Conservation (phyloP, 2,797 vertebrate species). For the Scolopax rusticola region DNA sequence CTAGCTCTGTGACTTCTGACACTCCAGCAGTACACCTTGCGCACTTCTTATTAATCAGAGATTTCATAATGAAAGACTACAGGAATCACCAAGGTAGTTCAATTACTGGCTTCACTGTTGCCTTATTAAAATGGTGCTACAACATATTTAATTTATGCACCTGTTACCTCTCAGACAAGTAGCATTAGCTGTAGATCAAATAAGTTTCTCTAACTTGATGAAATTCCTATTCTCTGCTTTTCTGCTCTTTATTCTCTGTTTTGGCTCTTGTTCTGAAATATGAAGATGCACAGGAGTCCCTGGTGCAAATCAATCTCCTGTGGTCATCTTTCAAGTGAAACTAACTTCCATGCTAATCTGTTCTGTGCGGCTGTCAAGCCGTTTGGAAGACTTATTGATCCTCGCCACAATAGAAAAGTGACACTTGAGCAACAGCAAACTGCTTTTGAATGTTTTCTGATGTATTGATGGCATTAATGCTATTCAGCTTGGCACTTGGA, state of each 20-base stretch:
- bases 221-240: not conserved
- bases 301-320: constrained; percentile 29
- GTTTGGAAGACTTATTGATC: constrained; percentile 9
- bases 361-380: not conserved
- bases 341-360: constrained; percentile 22
- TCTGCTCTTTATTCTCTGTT: not conserved
- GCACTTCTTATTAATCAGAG: not conserved
- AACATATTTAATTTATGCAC: not conserved
- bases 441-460: constrained; percentile 3
- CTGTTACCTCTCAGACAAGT: not conserved
- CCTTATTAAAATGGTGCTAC: not conserved
- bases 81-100: not conserved
- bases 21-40: not conserved
- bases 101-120: not conserved
- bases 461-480: not conserved
- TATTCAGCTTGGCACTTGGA: not conserved
- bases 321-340: constrained; percentile 41
- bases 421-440: not conserved
- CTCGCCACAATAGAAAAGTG: not conserved
- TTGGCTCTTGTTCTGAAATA: not conserved
- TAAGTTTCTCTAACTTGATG: not conserved
- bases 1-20: not conserved
- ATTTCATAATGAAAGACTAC: not conserved
- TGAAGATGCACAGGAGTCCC: not conserved
- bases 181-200: not conserved